A percentile compares a stretch with the other conserved stretches of the same genome.
These are phyloP conservation scores for Rambutsinella grinnellia DNA, from an alignment of 2,888 invertebrate genomes.

Conservation along the genomic window DNA sequence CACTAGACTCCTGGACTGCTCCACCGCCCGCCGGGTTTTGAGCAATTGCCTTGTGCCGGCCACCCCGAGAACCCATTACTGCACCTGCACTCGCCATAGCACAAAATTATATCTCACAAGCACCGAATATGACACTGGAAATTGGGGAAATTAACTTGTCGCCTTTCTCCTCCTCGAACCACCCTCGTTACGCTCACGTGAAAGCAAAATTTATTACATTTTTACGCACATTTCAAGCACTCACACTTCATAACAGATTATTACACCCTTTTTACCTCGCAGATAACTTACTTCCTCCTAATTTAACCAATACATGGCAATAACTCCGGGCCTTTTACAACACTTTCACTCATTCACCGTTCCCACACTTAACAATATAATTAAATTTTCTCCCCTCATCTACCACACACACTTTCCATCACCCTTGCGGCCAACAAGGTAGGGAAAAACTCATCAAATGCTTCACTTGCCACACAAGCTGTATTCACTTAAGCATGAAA, in stretches of 20 bases:
- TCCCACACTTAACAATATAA: neutral
- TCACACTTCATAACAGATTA: conserved; percentile 30
- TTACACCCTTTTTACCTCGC: no score
- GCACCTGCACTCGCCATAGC: conserved; percentile 47
- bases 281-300: conserved; percentile 15
- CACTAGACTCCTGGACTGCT: neutral
- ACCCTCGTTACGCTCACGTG: neutral
- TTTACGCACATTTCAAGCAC: conserved; percentile 28
- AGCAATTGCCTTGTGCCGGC: conserved; percentile 28
- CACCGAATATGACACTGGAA: neutral
- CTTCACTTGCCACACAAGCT: conserved; percentile 46
- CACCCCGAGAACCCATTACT: conserved; percentile 38
- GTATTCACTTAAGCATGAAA: conserved; percentile 24
- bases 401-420: neutral
- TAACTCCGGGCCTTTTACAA: neutral
- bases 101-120: conserved; percentile 2
- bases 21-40: conserved; percentile 1
- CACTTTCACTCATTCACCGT: conserved; percentile 9
- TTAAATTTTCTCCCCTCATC: conserved; percentile 5
- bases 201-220: conserved; percentile 39
- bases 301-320: conserved; percentile 11
- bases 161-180: neutral
- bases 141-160: conserved; percentile 27
- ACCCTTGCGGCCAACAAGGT: conserved; percentile 22
- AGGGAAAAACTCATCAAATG: conserved; percentile 52